Percentiles rank a stretch among this genome's conserved stretches.
These are phyloP conservation scores for Momotus momota DNA, from an alignment of 2,797 vertebrate species.

Conservation along the genomic window DNA sequence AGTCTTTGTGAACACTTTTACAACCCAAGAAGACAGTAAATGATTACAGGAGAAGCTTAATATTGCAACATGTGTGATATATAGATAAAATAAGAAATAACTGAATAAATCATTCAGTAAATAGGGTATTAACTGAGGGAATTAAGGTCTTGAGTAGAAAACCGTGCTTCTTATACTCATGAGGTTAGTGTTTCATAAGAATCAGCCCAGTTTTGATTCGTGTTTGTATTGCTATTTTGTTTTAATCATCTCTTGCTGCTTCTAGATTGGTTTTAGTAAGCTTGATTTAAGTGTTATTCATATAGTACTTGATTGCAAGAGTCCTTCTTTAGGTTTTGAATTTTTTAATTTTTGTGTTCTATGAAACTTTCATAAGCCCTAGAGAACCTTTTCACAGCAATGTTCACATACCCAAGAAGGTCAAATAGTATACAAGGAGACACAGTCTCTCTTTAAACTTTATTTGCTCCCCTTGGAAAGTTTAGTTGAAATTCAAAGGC, in stretches of 20 bases:
- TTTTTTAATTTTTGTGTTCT: not conserved
- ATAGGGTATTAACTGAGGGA: not conserved
- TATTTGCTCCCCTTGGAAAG: not conserved
- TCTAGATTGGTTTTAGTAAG: not conserved
- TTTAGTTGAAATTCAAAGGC: not conserved
- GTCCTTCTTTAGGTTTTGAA: not conserved
- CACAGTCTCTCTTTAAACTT: not conserved
- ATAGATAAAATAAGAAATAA: not conserved
- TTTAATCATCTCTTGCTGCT: not conserved
- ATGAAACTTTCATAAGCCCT: not conserved
- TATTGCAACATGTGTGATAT: not conserved
- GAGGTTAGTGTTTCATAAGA: not conserved
- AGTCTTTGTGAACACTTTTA: not conserved
- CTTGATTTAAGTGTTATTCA: not conserved
- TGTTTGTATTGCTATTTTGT: not conserved
- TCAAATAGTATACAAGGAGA: not conserved
- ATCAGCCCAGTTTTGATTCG: not conserved
- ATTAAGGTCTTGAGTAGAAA: not conserved
- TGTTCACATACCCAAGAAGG: not conserved
- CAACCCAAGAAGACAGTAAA: not conserved
- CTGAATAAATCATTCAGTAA: not conserved
- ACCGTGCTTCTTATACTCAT: not conserved
- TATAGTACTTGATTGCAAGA: not conserved
- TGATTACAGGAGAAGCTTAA: not conserved
- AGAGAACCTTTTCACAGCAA: not conserved